Evolutionary conservation across 2,797 vertebrate genomes (phyloP).

Genomic region (Urocyon cinereoargenteus): DNA sequence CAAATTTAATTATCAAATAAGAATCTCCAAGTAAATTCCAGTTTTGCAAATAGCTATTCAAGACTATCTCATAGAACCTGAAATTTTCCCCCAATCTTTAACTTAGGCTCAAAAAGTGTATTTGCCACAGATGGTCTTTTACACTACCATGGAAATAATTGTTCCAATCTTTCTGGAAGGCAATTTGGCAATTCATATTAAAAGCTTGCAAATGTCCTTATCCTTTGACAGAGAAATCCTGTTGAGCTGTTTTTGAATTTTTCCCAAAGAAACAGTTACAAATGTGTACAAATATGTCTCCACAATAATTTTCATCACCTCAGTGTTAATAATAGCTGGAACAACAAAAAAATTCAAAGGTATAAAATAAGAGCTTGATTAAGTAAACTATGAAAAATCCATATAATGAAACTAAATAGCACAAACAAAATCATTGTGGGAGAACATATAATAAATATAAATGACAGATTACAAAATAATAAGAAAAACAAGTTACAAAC

Average conservation of each 20-base stretch:
- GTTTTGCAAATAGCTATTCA: conserved; percentile 38
- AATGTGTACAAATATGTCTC: not conserved
- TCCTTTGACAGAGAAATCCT: not conserved
- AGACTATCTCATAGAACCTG: not conserved
- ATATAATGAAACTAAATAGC: not conserved
- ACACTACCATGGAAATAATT: conserved; percentile 18
- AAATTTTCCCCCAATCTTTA: not conserved
- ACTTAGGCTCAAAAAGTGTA: not conserved
- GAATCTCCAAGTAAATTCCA: conserved; percentile 1
- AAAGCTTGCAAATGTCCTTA: not conserved
- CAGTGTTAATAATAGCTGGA: not conserved
- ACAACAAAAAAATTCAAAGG: not conserved
- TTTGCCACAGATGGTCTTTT: conserved; percentile 33
- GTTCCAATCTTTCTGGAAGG: not conserved
- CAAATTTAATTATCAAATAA: conserved; percentile 1
- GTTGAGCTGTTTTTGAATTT: conserved; percentile 19
- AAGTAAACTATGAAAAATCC: not conserved
- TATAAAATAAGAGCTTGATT: not conserved
- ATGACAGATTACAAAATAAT: not conserved
- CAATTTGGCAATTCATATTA: not conserved
- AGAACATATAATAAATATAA: not conserved
- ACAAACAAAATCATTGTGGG: not conserved
- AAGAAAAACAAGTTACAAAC: not conserved
- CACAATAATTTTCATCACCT: not conserved
- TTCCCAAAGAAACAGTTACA: conserved; percentile 23